Evolutionary conservation across 2,888 invertebrate species (phyloP).

Genomic region (Orchestes rusci): DNA sequence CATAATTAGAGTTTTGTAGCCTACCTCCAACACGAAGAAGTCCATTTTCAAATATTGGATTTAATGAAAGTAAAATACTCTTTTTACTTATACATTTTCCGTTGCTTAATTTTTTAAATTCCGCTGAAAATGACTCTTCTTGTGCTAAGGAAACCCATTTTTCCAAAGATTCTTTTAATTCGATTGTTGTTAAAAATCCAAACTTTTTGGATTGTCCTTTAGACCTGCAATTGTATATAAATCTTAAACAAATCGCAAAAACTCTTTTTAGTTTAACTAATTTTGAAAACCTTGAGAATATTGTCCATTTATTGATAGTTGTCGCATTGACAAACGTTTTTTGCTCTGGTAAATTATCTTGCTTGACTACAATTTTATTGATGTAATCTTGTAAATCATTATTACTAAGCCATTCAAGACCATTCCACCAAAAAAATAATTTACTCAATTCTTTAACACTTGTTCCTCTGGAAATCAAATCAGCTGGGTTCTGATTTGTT

Average conservation of each 20-base stretch:
- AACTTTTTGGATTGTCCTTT: not conserved
- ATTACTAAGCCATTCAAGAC: too few species aligned
- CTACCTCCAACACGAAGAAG: not conserved
- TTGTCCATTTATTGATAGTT: too few species aligned
- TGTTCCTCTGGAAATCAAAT: conserved; percentile 1
- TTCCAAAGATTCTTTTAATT: not conserved
- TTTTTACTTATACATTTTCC: not conserved
- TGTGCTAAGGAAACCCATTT: not conserved
- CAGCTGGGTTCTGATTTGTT: conserved; percentile 2
- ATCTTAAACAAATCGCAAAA: not conserved
- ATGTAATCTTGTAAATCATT: too few species aligned
- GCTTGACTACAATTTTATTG: too few species aligned
- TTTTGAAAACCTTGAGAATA: not conserved
- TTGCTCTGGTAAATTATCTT: too few species aligned
- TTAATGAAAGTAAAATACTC: not conserved
- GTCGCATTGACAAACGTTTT: too few species aligned
- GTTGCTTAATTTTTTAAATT: not conserved
- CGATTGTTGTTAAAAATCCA: not conserved
- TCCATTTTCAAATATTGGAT: not conserved
- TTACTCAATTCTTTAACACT: too few species aligned
- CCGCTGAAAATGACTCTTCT: not conserved
- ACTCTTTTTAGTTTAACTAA: not conserved
- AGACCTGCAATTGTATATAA: not conserved
- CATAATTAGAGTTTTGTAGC: not conserved
- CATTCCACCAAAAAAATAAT: too few species aligned